Percentiles rank a stretch among this genome's conserved stretches.
These are phyloP conservation scores for Drosophila takahashii DNA, from an alignment of 1,140 invertebrate genomes.

Conservation along the genomic window DNA sequence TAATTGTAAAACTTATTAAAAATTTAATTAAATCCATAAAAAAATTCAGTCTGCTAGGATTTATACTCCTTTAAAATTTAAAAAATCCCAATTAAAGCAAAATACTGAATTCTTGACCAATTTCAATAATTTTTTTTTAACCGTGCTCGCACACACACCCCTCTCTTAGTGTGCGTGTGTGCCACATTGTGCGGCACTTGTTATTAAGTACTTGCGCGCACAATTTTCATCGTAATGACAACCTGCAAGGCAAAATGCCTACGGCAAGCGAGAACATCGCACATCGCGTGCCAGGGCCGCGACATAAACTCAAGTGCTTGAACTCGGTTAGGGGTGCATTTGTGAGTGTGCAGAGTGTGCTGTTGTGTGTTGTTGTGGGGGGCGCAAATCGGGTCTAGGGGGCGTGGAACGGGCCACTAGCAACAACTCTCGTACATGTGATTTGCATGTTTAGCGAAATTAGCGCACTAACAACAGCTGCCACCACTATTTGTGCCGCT, in stretches of 20 bases:
- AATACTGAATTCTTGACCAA: neutral
- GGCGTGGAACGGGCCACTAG: slow-evolving; percentile 6
- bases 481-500: slow-evolving; percentile 37
- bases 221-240: slow-evolving; percentile 81
- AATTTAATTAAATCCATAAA: no score
- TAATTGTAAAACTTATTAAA: neutral
- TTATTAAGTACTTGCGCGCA: slow-evolving; percentile 79
- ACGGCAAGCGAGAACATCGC: slow-evolving; percentile 67
- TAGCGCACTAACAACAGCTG: slow-evolving; percentile 81
- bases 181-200: slow-evolving; percentile 79
- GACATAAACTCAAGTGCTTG: slow-evolving; percentile 71
- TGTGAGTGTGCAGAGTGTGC: slow-evolving; percentile 6
- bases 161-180: slow-evolving; percentile 33
- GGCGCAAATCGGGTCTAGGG: neutral
- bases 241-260: slow-evolving; percentile 78
- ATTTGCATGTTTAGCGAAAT: slow-evolving; percentile 81
- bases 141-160: slow-evolving; percentile 4
- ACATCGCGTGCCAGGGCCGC: slow-evolving; percentile 76
- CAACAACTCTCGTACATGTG: slow-evolving; percentile 62
- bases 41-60: no score
- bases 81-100: neutral
- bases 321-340: slow-evolving; percentile 54
- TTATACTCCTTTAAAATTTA: neutral
- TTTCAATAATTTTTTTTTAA: neutral
- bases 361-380: neutral